These are phyloP conservation scores for Meteorus colon DNA, from an alignment of 2,888 invertebrate genomes.

Conservation along the genomic window DNA sequence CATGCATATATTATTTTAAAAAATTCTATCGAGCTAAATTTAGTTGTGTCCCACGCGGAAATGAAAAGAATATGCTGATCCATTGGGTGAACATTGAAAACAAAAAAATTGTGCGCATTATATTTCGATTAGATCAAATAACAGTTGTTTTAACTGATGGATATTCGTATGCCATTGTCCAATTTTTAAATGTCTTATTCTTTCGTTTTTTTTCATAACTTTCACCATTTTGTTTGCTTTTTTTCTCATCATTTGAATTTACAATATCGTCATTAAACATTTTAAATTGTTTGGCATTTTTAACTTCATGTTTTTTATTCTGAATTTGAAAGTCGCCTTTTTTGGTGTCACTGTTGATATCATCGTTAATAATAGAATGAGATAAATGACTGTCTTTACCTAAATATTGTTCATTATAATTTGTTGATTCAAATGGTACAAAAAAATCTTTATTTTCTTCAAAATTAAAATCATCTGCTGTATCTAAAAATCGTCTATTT, in stretches of 20 bases:
- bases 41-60: conserved; percentile 12
- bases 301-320: neutral
- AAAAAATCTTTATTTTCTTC: conserved; percentile 50
- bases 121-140: neutral
- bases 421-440: conserved; percentile 20
- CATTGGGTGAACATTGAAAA: neutral
- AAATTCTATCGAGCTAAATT: neutral
- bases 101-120: neutral
- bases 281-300: neutral
- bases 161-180: conserved; percentile 76
- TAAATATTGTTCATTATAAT: conserved; percentile 28
- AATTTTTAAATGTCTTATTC: conserved; percentile 65
- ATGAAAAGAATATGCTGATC: neutral
- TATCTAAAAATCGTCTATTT: neutral
- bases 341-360: conserved; percentile 18
- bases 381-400: conserved; percentile 39
- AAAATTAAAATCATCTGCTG: conserved; percentile 14
- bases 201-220: conserved; percentile 74
- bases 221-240: conserved; percentile 66
- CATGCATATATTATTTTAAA: neutral
- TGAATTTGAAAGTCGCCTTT: neutral
- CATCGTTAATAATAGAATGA: conserved; percentile 48
- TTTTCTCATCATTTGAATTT: conserved; percentile 38
- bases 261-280: neutral
- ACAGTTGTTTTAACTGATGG: conserved; percentile 61